Percentiles rank a stretch among this genome's conserved stretches.
Evolutionary conservation across 2,113 vertebrate genomes (phyloP).

Genomic region (Cheilinus undulatus): DNA sequence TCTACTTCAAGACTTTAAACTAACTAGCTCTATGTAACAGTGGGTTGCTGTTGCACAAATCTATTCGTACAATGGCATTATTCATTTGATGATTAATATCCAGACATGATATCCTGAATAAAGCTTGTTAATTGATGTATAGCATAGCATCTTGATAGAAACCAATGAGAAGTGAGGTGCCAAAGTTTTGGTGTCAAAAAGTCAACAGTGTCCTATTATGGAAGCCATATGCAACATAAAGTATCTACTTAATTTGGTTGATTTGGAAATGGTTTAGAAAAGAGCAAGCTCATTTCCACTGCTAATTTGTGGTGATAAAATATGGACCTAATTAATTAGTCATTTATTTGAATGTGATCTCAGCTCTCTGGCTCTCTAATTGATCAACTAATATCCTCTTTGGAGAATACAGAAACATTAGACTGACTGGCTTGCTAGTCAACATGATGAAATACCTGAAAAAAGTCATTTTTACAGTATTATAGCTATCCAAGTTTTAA

Average conservation of each 20-base stretch:
- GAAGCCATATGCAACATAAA: slow-evolving; percentile 37
- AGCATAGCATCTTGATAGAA: not conserved
- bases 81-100: not conserved
- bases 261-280: slow-evolving; percentile 3
- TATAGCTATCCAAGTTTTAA: slow-evolving; percentile 13
- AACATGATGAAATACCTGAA: too few relatives aligned
- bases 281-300: slow-evolving; percentile 1
- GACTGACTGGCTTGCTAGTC: not conserved
- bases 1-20: not conserved
- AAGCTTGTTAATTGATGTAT: slow-evolving; percentile 12
- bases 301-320: slow-evolving; percentile 34
- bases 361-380: slow-evolving; percentile 26
- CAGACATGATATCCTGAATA: slow-evolving; percentile 3
- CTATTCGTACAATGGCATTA: slow-evolving; percentile 12
- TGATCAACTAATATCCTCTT: slow-evolving; percentile 44
- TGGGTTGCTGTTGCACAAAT: not conserved
- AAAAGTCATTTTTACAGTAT: slow-evolving; percentile 6
- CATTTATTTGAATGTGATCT: slow-evolving; percentile 42
- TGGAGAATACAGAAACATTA: slow-evolving; percentile 11
- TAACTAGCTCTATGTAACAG: slow-evolving; percentile 4
- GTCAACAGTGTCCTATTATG: slow-evolving; percentile 30
- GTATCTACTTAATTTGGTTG: slow-evolving; percentile 41
- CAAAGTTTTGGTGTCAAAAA: slow-evolving; percentile 16
- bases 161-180: slow-evolving; percentile 10
- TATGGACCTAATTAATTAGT: slow-evolving; percentile 43